Evolutionary conservation across 2,113 vertebrate species (phyloP), one percentile per base, ranked within the genome.

Genomic region (Leucopsar rothschildi): DNA sequence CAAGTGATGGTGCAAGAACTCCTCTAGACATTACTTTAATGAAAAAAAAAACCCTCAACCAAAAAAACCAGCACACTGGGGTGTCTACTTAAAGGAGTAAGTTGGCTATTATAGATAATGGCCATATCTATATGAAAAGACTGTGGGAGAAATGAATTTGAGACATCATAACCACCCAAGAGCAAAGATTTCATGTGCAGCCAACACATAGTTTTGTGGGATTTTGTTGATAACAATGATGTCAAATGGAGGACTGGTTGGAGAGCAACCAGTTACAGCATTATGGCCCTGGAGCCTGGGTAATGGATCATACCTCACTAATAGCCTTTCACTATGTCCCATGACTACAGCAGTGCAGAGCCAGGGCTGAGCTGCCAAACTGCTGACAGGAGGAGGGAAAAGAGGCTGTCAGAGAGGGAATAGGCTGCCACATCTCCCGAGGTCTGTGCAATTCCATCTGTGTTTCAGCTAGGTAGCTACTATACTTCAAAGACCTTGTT

Each of bases 11-110:
- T 84, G 22, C 75, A 60, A 87, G 50, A 79, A 75, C 27, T 85
- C 12, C 45, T 96, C 60, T 85, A 89, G 86, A 76, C n/a, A 70
- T 76, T 19, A 68, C 16, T 94, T 88, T 93, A 88, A 95, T 82
- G 66, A 64, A 65, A 33, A 79, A 94, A 86, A 77, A 4, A 45
- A 22, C 22, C 5, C 45, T 17, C 27, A 52, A 52, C 27, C 5
- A 22, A 72, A 45, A 93, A 92, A 92, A 15, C 3, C 13, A 45
- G 59, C 78, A 86, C 53, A 35, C 21, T 53, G 94, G 42, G 20
- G 5, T 42, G 55, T 93, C 71, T 71, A 33, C 95, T 87, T 94
- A 61, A 95, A 80, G 40, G 45, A 39, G 12, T 80, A 24, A 55
- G 19, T 56, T 77, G 12, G 35, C 40, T 55, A 61, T 85, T 61